Base-by-base conservation (phyloP, 1,140 invertebrate species). In the Portunus trituberculatus region DNA sequence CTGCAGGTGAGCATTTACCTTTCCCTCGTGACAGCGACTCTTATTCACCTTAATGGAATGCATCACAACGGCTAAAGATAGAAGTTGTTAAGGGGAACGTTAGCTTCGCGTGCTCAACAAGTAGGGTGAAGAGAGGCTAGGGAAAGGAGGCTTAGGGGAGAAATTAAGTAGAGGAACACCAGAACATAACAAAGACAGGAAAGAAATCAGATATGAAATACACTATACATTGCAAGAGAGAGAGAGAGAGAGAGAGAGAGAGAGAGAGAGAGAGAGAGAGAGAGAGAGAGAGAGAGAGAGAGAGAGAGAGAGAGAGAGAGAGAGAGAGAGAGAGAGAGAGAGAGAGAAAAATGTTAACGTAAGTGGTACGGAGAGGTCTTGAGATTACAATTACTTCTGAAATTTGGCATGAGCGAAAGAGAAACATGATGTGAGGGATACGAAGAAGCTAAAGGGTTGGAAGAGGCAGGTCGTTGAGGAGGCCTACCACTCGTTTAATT, bases 221-320 rank as follows among this genome's bases (percentile, higher is more conserved):
- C 14, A 32, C 20, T 12, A 32, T 29, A 31, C n/a, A 32, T 87
- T n/a, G 20, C n/a, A 3, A 1, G 86, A 1, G 31, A 32, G 29
- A 31, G 31, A 87, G 29, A 31, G 29, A 31, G 86, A 87, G 29
- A 31, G 29, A 31, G 86, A 31, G 86, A 31, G 29, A 31, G 86
- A 87, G 86, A 31, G 29, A 31, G 86, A 87, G 86, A 31, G 29
- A 31, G 86, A 87, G 86, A 31, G 29, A 31, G 86, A 87, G 86
- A 31, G 29, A 87, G 29, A 31, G 86, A 87, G 29, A 31, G 86
- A 87, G 86, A 31, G 29, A 87, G 29, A 31, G 86, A 39, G 39
- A 39, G 39, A 39, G 39, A 39, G 39, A 39, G 39, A 39, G 39
- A 39, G 39, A 39, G 39, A 39, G 39, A 39, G 39, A 39, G 39